Conservation (phyloP, 2,797 vertebrate genomes). For the Molossus molossus region DNA sequence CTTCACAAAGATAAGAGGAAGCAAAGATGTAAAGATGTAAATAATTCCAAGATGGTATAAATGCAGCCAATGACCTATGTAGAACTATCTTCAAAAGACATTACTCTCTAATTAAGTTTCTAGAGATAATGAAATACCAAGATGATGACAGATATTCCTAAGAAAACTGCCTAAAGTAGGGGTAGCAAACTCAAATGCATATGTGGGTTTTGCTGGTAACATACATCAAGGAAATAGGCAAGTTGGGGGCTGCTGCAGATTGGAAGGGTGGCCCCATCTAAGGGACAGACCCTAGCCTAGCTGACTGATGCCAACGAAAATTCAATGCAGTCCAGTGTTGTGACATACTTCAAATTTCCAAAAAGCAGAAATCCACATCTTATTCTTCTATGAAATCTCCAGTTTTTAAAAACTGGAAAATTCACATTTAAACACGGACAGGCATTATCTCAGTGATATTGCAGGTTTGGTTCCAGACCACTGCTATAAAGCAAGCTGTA, state of each 20-base stretch:
- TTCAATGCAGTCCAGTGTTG: not conserved
- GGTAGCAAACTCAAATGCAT: not conserved
- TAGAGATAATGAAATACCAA: constrained; percentile 1
- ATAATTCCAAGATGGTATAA: not conserved
- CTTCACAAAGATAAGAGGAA: constrained; percentile 36
- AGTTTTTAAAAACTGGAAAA: not conserved
- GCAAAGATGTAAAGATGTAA: constrained; percentile 10
- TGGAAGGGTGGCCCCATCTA: not conserved
- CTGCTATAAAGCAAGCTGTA: not conserved
- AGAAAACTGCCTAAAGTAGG: not conserved
- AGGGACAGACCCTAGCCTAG: not conserved
- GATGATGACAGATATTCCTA: not conserved
- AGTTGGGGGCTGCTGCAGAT: not conserved
- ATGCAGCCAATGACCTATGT: not conserved
- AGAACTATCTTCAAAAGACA: constrained; percentile 39
- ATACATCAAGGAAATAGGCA: not conserved
- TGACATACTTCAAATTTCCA: not conserved
- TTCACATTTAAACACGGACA: not conserved
- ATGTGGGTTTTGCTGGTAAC: not conserved
- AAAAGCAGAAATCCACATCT: not conserved
- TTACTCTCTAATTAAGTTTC: not conserved
- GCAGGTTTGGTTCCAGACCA: not conserved
- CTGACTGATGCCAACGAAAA: not conserved
- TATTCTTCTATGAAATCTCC: not conserved
- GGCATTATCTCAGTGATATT: not conserved